A percentile compares a stretch with the other conserved stretches of the same genome.
These are phyloP conservation scores for Drosophila sp. DNA, from an alignment of 1,140 invertebrate species.

Conservation along the genomic window DNA sequence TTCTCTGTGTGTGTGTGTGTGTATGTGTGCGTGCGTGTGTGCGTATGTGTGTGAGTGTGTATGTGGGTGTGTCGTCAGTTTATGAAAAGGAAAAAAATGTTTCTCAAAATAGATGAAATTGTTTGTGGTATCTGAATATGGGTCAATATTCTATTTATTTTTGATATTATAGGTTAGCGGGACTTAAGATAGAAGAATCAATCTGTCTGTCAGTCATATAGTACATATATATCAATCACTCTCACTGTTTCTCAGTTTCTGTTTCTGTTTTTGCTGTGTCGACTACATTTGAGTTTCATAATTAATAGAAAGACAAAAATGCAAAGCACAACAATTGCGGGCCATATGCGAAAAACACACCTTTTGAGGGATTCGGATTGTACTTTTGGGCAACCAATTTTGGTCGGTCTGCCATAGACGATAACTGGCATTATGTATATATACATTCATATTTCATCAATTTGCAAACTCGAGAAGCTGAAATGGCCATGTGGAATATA, in stretches of 20 bases:
- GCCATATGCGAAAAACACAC: conserved; percentile 34
- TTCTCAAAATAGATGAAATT: conserved; percentile 59
- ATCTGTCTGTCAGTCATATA: neutral
- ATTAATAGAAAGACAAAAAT: conserved; percentile 23
- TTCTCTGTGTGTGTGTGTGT: conserved; percentile 30
- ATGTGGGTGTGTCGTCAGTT: conserved; percentile 41
- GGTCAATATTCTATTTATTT: conserved; percentile 52
- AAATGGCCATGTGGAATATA: conserved; percentile 3
- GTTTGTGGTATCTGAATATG: conserved; percentile 28
- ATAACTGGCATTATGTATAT: conserved; percentile 21
- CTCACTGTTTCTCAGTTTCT: conserved; percentile 13
- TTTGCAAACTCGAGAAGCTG: neutral
- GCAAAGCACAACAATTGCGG: conserved; percentile 39
- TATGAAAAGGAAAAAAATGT: conserved; percentile 61
- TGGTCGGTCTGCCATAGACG: conserved; percentile 15
- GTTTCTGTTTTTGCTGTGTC: neutral
- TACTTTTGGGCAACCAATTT: conserved; percentile 41
- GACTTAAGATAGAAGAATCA: conserved; percentile 9
- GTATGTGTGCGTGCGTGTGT: conserved; percentile 16
- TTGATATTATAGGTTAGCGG: conserved; percentile 30
- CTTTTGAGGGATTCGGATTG: conserved; percentile 33
- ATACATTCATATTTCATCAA: conserved; percentile 28
- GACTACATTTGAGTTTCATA: conserved; percentile 4
- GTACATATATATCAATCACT: conserved; percentile 4
- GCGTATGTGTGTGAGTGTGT: conserved; percentile 21